Evolutionary conservation across 2,797 vertebrate genomes (phyloP).

Genomic region (Vireo griseus): DNA sequence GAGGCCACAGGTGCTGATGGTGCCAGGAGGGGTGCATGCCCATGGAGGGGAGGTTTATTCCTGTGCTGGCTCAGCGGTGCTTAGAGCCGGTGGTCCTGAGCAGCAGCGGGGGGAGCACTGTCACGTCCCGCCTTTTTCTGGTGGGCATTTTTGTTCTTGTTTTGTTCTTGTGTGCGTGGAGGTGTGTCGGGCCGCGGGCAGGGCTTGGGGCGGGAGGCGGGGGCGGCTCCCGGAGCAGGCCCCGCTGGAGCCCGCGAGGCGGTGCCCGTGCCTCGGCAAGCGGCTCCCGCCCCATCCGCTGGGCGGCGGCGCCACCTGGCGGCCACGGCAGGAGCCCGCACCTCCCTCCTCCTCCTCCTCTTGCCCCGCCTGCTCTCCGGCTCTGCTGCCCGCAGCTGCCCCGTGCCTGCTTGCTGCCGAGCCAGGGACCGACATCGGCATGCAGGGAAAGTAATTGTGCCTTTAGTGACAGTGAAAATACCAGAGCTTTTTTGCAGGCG

Average conservation of each 20-base stretch:
- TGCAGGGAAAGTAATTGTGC: not conserved
- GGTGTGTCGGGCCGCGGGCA: rapidly evolving
- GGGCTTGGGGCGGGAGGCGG: not conserved
- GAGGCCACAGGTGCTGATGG: not conserved
- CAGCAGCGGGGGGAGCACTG: not conserved
- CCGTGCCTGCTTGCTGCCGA: not conserved
- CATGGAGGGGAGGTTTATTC: not conserved
- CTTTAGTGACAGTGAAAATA: not conserved
- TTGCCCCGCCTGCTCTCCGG: not conserved
- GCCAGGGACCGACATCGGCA: not conserved
- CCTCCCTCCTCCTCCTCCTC: rapidly evolving
- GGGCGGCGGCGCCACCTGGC: constrained; percentile 25
- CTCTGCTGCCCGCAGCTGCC: not conserved
- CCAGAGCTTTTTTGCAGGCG: not conserved
- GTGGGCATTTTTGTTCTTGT: rapidly evolving
- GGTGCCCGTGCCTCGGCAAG: not conserved
- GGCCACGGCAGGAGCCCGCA: not conserved
- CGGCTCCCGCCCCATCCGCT: not conserved
- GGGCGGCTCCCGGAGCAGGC: rapidly evolving
- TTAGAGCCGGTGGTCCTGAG: not conserved
- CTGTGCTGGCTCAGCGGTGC: too few relatives aligned
- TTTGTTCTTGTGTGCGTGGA: not conserved
- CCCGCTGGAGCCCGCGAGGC: rapidly evolving
- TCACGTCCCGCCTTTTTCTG: too few relatives aligned
- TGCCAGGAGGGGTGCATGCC: rapidly evolving